Evolutionary conservation across 2,888 invertebrate species (phyloP), one percentile per base, ranked within the genome.

Genomic region (Tenthredo livida): DNA sequence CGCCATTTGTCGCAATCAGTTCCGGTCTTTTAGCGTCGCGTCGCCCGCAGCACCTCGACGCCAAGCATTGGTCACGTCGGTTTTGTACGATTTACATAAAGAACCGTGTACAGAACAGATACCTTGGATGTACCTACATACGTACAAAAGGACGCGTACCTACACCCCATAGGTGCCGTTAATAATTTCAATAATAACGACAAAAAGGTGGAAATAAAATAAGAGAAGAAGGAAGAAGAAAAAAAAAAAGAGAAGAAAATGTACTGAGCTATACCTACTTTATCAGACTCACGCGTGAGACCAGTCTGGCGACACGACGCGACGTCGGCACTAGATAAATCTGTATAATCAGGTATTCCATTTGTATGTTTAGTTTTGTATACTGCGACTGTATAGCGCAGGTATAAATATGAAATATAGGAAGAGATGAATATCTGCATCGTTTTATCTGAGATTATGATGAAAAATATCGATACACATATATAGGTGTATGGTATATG

Each of bases 1-100:
- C 67, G 87, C 87, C 87, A 89, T 89, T 89, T 89, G 88, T 89
- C 87, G 88, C 85, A 77, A 89, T 89, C 87, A 50, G 88, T 87
- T 88, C 86, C 88, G 88, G 88, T 87, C 86, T 86, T 87, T 87
- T 85, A 86, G 85, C 80, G 61, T 84, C 84, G 65, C 77, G 72
- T 84, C 84, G 72, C 83, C 75, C 84, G 84, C 84, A 75, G 84
- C 84, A 84, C 84, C 73, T 73, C 84, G 84, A 58, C 72, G 58
- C 58, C 84, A 75, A 73, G 84, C 72, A 84, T 85, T 85, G 82
- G 85, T 85, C 82, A 85, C 85, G 82, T 85, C 67, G 70, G 85
- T 80, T 85, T 85, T 83, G 47, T 67, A 65, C 83, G 47, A 83
- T 83, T 83, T 83, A 83, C 83, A 83, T 83, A 70, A 83, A 83